A percentile compares a stretch with the other conserved stretches of the same genome.
These are phyloP conservation scores for Reticulitermes speratus DNA, from an alignment of 1,140 invertebrate species.

Conservation along the genomic window DNA sequence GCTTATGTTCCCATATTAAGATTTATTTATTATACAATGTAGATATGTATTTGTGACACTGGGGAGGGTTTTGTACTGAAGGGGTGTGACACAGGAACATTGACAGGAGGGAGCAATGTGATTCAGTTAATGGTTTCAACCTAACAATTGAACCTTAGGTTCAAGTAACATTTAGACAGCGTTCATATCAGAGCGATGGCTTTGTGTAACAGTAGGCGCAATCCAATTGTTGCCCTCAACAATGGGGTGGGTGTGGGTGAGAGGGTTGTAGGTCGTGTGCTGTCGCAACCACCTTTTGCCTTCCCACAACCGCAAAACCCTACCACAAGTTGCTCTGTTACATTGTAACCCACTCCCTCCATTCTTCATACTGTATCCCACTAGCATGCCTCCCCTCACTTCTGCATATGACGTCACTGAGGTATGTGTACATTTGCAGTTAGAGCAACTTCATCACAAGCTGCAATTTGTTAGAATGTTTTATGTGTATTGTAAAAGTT, in stretches of 20 bases:
- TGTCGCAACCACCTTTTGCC: background rate
- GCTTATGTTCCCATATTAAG: background rate
- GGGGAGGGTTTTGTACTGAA: background rate
- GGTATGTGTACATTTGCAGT: too few relatives aligned
- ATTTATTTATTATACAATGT: slow-evolving; percentile 9
- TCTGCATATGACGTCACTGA: too few relatives aligned
- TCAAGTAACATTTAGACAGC: slow-evolving; percentile 12
- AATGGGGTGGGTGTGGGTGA: background rate
- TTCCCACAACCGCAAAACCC: background rate
- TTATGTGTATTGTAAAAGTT: too few relatives aligned
- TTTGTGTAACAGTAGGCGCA: background rate
- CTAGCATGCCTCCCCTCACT: too few relatives aligned
- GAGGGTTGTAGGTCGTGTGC: background rate
- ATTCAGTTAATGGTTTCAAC: background rate
- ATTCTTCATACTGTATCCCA: too few relatives aligned
- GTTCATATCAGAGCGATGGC: background rate
- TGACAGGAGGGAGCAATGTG: background rate
- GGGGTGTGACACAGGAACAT: background rate
- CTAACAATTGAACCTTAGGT: background rate
- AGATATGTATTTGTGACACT: background rate
- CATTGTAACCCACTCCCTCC: background rate
- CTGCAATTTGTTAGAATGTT: too few relatives aligned
- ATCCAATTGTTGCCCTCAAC: background rate
- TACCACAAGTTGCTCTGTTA: background rate
- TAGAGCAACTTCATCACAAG: too few relatives aligned